Base-by-base conservation (phyloP, 92 coral and sea anemone species). In the Muricea muricata region DNA sequence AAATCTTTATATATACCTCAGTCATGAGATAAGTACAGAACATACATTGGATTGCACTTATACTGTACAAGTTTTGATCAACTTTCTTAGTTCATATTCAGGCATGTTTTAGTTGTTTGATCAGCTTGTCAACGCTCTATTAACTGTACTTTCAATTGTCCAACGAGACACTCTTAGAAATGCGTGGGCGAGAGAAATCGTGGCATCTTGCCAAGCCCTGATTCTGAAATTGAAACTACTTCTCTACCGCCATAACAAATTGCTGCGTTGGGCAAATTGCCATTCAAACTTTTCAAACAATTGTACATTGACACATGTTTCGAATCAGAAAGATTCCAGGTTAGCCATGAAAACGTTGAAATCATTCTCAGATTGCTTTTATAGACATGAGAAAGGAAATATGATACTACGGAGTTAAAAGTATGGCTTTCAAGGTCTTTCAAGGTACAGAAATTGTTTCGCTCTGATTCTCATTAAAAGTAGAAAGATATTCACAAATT, bases 131-230 rank as follows among this genome's bases (percentile, higher is more conserved):
- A 54, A 23, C 61, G 25, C 23, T 4, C 25, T 54, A 2, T 54
- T n/a, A 8, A 54, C 61, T 23, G 24, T 54, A 54, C 23, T 17
- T 50, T 50, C n/a, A 54, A 14, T 26, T 63, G 37, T 32, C 28
- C 70, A 25, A 10, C 18, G 30, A 18, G 12, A 63, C 70, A 63
- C 28, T 28, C 50, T 1, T 12, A 17, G 30, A 10, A 21, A 21
- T n/a, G 29, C 29, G 65, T 57, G 65, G 65, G 65, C 70, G 39
- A 63, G 70, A n/a, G n/a, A 28, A 63, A 28, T 26, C 15, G 21
- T 63, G 70, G 70, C 34, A 60, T 26, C 21, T 63, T 63, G 70
- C 70, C 70, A 63, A 63, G 23, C 34, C 18, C 60, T 18, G 60
- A 63, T 63, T 10, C 2, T 32, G 13, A 63, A 63, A 63, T 28